phyloP scores from a whole-genome alignment of 2,888 invertebrate genomes.

The Noctua janthe region DNA sequence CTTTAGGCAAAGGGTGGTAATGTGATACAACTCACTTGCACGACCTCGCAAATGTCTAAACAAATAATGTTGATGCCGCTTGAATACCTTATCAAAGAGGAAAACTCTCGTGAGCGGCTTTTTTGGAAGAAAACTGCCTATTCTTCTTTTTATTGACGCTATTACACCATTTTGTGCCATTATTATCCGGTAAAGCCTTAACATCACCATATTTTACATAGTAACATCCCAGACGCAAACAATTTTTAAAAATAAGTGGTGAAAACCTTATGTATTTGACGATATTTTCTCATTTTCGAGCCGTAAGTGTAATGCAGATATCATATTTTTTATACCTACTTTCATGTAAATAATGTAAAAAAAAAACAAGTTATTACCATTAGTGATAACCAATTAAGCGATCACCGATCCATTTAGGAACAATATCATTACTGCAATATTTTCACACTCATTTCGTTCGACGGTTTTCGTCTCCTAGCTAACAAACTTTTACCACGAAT shows the following conservation, averaged over 20 bases:
- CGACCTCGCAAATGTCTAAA: constrained; percentile 37
- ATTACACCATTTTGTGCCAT: neutral
- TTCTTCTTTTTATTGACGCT: neutral
- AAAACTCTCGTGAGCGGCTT: constrained; percentile 8
- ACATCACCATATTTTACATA: too few relatives aligned
- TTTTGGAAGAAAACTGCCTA: neutral
- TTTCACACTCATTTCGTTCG: neutral
- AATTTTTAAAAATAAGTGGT: too few relatives aligned
- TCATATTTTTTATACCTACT: neutral
- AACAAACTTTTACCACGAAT: neutral
- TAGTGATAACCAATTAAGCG: neutral
- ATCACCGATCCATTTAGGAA: neutral
- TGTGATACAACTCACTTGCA: constrained; percentile 33
- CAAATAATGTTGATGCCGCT: constrained; percentile 41
- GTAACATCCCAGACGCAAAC: neutral
- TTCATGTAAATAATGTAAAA: neutral
- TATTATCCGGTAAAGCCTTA: neutral
- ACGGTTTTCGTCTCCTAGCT: neutral
- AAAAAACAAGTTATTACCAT: neutral
- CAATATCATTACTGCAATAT: too few relatives aligned
- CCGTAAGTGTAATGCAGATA: neutral
- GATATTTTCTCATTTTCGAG: neutral
- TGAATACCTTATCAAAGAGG: constrained; percentile 4
- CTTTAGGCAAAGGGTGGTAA: constrained; percentile 35
- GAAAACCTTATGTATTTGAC: neutral